Evolutionary conservation across 2,888 invertebrate genomes (phyloP).

Genomic region (Metellina segmentata): DNA sequence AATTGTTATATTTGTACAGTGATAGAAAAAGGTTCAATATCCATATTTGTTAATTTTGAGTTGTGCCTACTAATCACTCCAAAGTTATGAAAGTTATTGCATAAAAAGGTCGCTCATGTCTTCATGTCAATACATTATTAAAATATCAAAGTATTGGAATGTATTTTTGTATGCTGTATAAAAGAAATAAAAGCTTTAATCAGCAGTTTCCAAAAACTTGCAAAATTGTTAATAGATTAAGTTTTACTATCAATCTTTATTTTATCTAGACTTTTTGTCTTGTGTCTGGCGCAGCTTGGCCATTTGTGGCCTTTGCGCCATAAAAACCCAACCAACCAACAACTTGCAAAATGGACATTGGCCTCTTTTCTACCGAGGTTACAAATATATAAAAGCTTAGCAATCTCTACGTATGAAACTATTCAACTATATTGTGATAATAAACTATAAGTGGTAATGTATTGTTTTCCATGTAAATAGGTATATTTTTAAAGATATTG

Average conservation of each 20-base stretch:
- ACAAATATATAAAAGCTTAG: background rate
- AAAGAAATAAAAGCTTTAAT: background rate
- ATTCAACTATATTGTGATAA: background rate
- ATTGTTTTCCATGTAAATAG: background rate
- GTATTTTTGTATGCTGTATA: background rate
- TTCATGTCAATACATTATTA: background rate
- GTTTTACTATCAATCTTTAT: too few species aligned
- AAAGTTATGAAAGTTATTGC: background rate
- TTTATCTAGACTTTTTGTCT: too few species aligned
- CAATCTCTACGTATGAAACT: background rate
- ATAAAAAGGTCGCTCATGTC: background rate
- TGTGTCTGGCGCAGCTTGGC: too few species aligned
- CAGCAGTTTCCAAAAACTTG: background rate
- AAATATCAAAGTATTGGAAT: background rate
- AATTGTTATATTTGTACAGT: background rate
- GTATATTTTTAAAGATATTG: too few species aligned
- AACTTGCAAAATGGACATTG: background rate
- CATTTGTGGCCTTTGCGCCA: too few species aligned
- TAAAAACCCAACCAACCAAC: too few species aligned
- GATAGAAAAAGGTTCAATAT: background rate
- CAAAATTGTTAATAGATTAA: too few species aligned
- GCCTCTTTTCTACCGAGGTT: background rate
- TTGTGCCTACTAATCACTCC: too few species aligned
- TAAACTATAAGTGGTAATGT: background rate
- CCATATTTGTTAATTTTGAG: too few species aligned